phyloP scores from a whole-genome alignment of 2,113 vertebrate genomes.

The Sclerurus mexicanus region DNA sequence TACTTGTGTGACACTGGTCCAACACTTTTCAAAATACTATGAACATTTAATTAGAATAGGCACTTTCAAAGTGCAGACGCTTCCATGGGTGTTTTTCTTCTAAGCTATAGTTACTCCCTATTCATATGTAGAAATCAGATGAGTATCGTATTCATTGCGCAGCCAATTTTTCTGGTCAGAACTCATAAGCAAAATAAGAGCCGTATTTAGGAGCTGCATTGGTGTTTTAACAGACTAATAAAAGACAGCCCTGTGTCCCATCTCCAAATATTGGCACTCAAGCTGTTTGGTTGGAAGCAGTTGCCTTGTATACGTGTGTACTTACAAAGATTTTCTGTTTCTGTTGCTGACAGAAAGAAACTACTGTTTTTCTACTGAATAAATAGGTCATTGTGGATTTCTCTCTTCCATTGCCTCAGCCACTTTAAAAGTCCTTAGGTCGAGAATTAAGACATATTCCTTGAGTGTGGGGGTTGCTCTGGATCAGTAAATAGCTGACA shows the following conservation, averaged over 20 bases:
- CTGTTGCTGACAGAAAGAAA: slow-evolving; percentile 37
- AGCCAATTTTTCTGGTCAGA: neutral
- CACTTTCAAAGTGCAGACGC: neutral
- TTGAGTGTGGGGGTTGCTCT: neutral
- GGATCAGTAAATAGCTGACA: neutral
- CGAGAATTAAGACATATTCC: neutral
- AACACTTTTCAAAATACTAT: neutral
- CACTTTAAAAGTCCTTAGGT: neutral
- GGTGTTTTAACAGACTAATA: neutral
- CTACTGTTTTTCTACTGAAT: slow-evolving; percentile 16
- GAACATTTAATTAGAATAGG: neutral
- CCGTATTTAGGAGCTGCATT: neutral
- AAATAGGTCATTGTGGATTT: neutral
- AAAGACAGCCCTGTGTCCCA: slow-evolving; percentile 31
- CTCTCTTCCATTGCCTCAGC: neutral
- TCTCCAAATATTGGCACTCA: neutral
- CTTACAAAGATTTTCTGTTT: slow-evolving; percentile 47
- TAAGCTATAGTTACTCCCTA: neutral
- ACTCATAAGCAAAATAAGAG: neutral
- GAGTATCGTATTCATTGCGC: neutral
- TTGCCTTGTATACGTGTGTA: neutral
- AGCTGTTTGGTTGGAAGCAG: slow-evolving; percentile 8
- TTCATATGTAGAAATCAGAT: neutral
- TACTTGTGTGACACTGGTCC: neutral
- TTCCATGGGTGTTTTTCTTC: neutral